These are phyloP conservation scores for Amblyjoppa fuscipennis DNA, from an alignment of 2,888 invertebrate genomes.

Conservation along the genomic window DNA sequence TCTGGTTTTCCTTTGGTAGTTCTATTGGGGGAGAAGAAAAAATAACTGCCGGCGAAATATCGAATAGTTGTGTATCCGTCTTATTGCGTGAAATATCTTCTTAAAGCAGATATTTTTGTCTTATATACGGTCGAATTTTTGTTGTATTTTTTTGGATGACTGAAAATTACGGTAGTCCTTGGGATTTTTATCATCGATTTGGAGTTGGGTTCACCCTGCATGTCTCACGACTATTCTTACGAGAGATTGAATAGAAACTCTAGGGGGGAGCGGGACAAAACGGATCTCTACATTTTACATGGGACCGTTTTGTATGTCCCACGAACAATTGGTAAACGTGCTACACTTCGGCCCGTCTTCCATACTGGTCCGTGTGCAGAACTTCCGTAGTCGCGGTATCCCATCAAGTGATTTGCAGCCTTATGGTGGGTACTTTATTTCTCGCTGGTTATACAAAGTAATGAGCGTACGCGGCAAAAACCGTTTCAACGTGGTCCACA, in stretches of 20 bases:
- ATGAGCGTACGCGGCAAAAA: slow-evolving; percentile 69
- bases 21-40: slow-evolving; percentile 5
- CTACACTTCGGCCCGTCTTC: neutral
- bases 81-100: neutral
- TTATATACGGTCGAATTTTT: neutral
- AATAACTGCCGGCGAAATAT: slow-evolving; percentile 18
- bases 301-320: too few relatives aligned
- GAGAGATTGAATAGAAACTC: too few relatives aligned
- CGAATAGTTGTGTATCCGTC: slow-evolving; percentile 2
- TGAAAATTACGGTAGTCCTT: neutral
- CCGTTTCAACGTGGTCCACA: slow-evolving; percentile 64
- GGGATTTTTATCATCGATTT: too few relatives aligned
- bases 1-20: slow-evolving; percentile 29
- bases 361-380: neutral
- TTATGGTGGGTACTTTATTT: neutral
- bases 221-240: too few relatives aligned
- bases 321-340: too few relatives aligned
- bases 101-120: neutral
- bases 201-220: too few relatives aligned
- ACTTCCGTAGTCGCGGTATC: neutral
- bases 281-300: too few relatives aligned
- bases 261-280: too few relatives aligned
- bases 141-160: neutral
- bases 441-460: slow-evolving; percentile 52
- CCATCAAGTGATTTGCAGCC: slow-evolving; percentile 30